Conservation (phyloP, 2,113 vertebrate genomes). For the Gymnobelideus leadbeateri region DNA sequence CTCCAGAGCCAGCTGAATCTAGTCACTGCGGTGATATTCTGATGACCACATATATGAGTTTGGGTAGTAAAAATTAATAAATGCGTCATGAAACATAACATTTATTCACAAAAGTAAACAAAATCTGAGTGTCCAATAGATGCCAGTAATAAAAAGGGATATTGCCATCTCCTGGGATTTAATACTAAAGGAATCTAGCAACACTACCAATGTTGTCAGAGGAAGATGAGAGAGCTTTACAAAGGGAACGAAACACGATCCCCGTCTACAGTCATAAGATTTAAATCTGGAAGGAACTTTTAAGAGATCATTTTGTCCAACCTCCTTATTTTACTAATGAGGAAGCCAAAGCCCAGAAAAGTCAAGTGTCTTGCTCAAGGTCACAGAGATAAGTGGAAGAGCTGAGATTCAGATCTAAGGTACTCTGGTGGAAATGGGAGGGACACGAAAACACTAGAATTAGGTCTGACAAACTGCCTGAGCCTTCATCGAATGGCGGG, state of each 20-base stretch:
- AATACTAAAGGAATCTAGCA: not conserved
- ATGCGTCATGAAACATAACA: not conserved
- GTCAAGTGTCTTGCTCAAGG: conserved; percentile 35
- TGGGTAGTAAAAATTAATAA: not conserved
- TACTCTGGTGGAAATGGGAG: not conserved
- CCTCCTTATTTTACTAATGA: conserved; percentile 45
- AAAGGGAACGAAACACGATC: not conserved
- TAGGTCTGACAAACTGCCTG: not conserved
- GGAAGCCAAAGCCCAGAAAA: conserved; percentile 53
- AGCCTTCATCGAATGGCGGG: not conserved
- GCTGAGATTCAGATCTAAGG: conserved; percentile 67
- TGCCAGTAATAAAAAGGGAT: not conserved
- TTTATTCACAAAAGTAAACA: not conserved
- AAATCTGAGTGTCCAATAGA: not conserved
- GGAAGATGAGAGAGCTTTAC: not conserved
- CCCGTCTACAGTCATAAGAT: not conserved
- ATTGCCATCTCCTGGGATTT: not conserved
- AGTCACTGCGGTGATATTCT: not conserved
- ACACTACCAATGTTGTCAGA: not conserved
- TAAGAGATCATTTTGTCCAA: not conserved
- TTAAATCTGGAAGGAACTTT: not conserved
- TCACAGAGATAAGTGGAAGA: conserved; percentile 52
- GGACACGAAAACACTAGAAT: not conserved
- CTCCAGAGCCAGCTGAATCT: not conserved
- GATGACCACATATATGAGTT: not conserved